Evolutionary conservation across 1,140 invertebrate species (phyloP), one percentile per base, ranked within the genome.

Genomic region (Neuroterus valhalla): DNA sequence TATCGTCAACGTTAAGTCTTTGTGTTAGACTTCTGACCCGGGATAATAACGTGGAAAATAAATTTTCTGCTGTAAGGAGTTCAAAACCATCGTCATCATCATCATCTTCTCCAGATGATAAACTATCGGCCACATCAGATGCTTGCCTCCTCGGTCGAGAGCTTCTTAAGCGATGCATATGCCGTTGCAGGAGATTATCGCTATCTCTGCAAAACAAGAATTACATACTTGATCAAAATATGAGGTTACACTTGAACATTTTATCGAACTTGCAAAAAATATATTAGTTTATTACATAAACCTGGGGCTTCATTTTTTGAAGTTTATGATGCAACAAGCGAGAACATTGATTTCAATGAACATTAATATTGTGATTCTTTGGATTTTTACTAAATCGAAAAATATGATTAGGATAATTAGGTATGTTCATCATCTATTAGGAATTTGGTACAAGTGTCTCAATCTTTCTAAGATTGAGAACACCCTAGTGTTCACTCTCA

Each of bases 1-100:
- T 89, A 80, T 96, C 95, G 83, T 96, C 96, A 11, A 95, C 94
- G 85, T 96, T 96, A 67, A 97, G 89, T 79, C 95, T 93, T 81
- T 96, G 94, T 1, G 96, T 97, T 23, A 97, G 89, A 82, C 94
- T 95, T 48, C 95, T 93, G 87, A 97, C 96, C 85, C 96, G 92
- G 75, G 96, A 95, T 48, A 97, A 88, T 45, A 97, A 88, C 0
- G 95, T 97, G 1, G 96, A 96, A 88, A 97, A 97, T 38, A 97
- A 90, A 87, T 96, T 96, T 89, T 97, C 96, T 1, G 96, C 96
- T 2, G 96, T 97, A 52, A 97, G 91, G 72, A 96, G 92, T 85
- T 97, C 96, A 91, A 97, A 97, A 75, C 95, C 95, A 85, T 97
- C 96, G 82, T 96, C 95, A 81, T 97, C 96, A 81, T 97, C 96